Conservation (phyloP, 2,113 vertebrate genomes). For the Sphyrna mokarran region DNA sequence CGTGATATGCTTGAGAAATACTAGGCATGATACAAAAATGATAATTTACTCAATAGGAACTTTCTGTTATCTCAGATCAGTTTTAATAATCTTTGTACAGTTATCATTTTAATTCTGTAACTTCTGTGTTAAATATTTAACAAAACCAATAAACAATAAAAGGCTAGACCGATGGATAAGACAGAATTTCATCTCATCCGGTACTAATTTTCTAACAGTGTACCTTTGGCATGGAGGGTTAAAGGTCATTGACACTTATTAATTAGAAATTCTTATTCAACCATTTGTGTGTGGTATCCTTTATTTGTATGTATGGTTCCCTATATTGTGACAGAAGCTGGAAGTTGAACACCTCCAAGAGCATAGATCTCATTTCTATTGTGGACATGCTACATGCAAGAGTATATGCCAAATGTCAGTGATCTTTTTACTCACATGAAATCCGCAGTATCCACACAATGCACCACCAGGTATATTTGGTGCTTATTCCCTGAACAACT, state of each 20-base stretch:
- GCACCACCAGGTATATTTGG: neutral
- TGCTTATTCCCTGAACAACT: neutral
- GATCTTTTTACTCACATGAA: neutral
- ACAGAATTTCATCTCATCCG: neutral
- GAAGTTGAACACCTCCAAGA: neutral
- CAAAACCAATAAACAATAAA: neutral
- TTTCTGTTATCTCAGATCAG: neutral
- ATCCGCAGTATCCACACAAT: neutral
- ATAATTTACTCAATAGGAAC: neutral
- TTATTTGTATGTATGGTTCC: neutral
- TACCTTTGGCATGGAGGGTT: neutral
- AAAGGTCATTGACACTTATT: neutral
- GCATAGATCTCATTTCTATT: neutral
- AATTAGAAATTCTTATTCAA: neutral
- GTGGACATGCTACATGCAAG: neutral
- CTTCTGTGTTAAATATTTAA: neutral
- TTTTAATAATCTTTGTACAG: neutral
- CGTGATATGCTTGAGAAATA: neutral
- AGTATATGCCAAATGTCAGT: neutral
- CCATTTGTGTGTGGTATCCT: neutral
- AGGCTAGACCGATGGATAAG: neutral
- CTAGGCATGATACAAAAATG: neutral
- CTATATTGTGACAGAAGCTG: neutral
- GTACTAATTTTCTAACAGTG: neutral
- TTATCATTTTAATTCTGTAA: neutral